These are phyloP conservation scores for Aricia agestis DNA, from an alignment of 1,140 invertebrate species.

Conservation along the genomic window DNA sequence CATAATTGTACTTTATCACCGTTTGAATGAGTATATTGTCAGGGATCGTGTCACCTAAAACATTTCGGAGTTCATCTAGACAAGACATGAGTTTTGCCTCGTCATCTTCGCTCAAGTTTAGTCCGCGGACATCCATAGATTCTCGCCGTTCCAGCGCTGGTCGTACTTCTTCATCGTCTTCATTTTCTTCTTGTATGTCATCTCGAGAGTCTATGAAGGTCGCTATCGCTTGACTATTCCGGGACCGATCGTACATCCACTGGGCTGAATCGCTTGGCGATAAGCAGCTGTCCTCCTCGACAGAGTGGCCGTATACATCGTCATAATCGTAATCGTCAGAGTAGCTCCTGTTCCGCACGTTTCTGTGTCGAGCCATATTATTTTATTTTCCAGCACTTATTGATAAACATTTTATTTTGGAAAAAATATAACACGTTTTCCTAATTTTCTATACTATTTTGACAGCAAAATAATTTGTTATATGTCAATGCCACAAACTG, in stretches of 20 bases:
- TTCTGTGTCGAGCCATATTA: conserved; percentile 86
- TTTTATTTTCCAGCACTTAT: conserved; percentile 19
- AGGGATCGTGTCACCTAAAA: conserved; percentile 86
- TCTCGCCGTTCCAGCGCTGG: conserved; percentile 52
- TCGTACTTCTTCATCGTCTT: conserved; percentile 66
- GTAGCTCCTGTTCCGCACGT: conserved; percentile 85
- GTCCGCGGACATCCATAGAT: conserved; percentile 69
- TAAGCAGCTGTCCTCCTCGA: conserved; percentile 91
- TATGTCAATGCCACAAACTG: neutral
- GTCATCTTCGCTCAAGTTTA: conserved; percentile 79
- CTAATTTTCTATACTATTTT: neutral
- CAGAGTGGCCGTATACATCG: conserved; percentile 94
- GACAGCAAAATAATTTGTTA: neutral
- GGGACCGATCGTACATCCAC: conserved; percentile 89
- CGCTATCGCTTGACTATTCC: conserved; percentile 82
- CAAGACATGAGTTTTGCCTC: conserved; percentile 87
- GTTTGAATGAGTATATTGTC: conserved; percentile 81
- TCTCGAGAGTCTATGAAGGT: conserved; percentile 82
- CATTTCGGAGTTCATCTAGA: conserved; percentile 87
- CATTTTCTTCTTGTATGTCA: conserved; percentile 85
- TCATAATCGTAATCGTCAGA: conserved; percentile 94
- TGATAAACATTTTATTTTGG: conserved; percentile 20
- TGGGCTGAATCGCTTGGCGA: conserved; percentile 91
- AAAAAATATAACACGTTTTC: conserved; percentile 38
- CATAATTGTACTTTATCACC: conserved; percentile 79